Conservation (phyloP, 1,140 invertebrate genomes). For the Hypsibius dujardini region DNA sequence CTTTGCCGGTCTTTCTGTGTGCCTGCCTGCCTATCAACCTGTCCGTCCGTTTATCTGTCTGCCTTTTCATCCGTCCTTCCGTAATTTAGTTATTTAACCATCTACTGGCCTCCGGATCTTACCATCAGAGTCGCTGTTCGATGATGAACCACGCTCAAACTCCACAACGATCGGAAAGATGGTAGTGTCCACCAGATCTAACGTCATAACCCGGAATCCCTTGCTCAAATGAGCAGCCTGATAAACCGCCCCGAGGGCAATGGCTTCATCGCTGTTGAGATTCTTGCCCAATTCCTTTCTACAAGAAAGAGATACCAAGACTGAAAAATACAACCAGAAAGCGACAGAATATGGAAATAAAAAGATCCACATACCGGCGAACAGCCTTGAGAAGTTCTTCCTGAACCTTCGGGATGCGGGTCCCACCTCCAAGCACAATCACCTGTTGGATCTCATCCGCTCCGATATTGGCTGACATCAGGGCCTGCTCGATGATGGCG, state of each 20-base stretch:
- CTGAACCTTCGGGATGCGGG: constrained; percentile 77
- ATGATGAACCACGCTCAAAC: constrained; percentile 67
- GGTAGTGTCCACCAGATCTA: constrained; percentile 84
- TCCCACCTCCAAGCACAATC: constrained; percentile 81
- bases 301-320: constrained; percentile 21
- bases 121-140: constrained; percentile 34
- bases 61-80: too few relatives aligned
- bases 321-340: constrained; percentile 10
- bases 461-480: constrained; percentile 56
- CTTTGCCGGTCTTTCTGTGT: too few relatives aligned
- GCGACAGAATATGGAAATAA: not conserved
- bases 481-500: constrained; percentile 60
- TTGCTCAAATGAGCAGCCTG: constrained; percentile 86
- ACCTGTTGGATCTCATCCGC: constrained; percentile 44
- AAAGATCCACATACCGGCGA: constrained; percentile 36
- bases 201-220: constrained; percentile 76
- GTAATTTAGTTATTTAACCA: too few relatives aligned
- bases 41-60: too few relatives aligned
- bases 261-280: constrained; percentile 94
- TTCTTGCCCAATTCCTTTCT: constrained; percentile 66
- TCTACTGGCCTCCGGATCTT: too few relatives aligned
- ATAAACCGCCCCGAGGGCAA: constrained; percentile 87
- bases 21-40: too few relatives aligned
- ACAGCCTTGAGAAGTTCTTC: constrained; percentile 52
- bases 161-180: constrained; percentile 72